A percentile compares a stretch with the other conserved stretches of the same genome.
Evolutionary conservation across 1,140 invertebrate genomes (phyloP).

Genomic region (Agraylea sexmaculata): DNA sequence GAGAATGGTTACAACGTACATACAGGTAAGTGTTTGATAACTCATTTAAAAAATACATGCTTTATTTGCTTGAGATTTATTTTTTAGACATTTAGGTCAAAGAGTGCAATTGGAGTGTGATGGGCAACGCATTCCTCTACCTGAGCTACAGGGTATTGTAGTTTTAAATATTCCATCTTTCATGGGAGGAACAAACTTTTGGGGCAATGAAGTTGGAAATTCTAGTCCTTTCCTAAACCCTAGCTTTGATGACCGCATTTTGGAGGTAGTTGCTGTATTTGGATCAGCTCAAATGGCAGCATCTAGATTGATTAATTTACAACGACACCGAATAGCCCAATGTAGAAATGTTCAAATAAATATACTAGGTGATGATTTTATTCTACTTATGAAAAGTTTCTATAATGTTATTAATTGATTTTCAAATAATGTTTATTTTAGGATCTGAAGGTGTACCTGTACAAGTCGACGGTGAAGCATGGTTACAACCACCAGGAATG

Average conservation of each 20-base stretch:
- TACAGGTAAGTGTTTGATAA: conserved; percentile 51
- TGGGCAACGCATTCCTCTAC: conserved; percentile 80
- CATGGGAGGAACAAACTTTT: conserved; percentile 98
- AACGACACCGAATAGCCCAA: conserved; percentile 94
- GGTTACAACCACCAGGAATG: conserved; percentile 94
- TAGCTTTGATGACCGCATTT: conserved; percentile 83
- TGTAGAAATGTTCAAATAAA: conserved; percentile 92
- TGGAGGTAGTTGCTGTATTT: conserved; percentile 94
- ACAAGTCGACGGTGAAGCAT: conserved; percentile 95
- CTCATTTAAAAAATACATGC: too few relatives aligned
- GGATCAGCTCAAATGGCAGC: conserved; percentile 96
- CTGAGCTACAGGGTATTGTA: conserved; percentile 91
- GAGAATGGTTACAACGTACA: conserved; percentile 80
- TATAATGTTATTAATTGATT: conserved; percentile 4
- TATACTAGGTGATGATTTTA: conserved; percentile 57
- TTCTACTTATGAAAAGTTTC: not conserved
- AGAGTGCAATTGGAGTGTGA: conserved; percentile 87
- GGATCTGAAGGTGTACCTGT: conserved; percentile 76
- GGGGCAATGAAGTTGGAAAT: conserved; percentile 60
- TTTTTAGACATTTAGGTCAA: conserved; percentile 75
- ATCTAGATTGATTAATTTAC: conserved; percentile 84
- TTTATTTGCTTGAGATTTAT: not conserved
- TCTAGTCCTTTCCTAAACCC: conserved; percentile 82
- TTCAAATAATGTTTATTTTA: conserved; percentile 16
- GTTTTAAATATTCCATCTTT: conserved; percentile 96